phyloP scores from a whole-genome alignment of 2,888 invertebrate genomes.

The Epiperipatus broadwayi region DNA sequence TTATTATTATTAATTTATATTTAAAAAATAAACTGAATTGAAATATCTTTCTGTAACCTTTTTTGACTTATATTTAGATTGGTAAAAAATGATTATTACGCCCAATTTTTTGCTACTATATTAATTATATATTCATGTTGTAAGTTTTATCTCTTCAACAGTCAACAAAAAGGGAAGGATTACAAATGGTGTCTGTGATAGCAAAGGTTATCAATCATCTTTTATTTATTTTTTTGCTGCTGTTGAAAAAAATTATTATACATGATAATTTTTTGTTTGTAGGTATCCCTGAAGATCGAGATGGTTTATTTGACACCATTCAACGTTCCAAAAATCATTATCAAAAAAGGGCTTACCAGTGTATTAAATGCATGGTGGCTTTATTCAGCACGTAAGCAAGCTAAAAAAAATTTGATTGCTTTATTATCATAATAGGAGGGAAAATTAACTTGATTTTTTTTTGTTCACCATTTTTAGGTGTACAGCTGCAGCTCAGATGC shows the following conservation, averaged over 20 bases:
- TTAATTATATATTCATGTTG: too few relatives aligned
- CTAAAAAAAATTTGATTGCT: conserved; percentile 6
- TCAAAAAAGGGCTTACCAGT: conserved; percentile 89
- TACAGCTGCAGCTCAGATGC: conserved; percentile 53
- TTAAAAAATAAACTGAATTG: too few relatives aligned
- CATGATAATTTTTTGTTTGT: conserved; percentile 11
- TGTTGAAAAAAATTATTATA: background rate
- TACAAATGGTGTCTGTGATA: too few relatives aligned
- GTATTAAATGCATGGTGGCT: conserved; percentile 81
- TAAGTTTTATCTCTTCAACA: too few relatives aligned
- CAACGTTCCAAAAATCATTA: conserved; percentile 78
- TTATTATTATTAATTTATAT: too few relatives aligned
- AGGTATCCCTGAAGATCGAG: conserved; percentile 59
- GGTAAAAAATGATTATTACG: too few relatives aligned
- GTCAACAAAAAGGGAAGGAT: too few relatives aligned
- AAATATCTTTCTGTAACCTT: too few relatives aligned
- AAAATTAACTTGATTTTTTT: background rate
- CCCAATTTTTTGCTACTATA: too few relatives aligned
- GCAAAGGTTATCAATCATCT: background rate
- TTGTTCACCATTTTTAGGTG: too few relatives aligned
- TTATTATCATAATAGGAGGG: background rate
- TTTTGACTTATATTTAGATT: too few relatives aligned
- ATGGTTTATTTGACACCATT: conserved; percentile 81
- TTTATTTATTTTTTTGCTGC: background rate
- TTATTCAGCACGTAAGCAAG: conserved; percentile 54